Conservation (phyloP, 2,797 vertebrate genomes). For the Sebastolobus alascanus region DNA sequence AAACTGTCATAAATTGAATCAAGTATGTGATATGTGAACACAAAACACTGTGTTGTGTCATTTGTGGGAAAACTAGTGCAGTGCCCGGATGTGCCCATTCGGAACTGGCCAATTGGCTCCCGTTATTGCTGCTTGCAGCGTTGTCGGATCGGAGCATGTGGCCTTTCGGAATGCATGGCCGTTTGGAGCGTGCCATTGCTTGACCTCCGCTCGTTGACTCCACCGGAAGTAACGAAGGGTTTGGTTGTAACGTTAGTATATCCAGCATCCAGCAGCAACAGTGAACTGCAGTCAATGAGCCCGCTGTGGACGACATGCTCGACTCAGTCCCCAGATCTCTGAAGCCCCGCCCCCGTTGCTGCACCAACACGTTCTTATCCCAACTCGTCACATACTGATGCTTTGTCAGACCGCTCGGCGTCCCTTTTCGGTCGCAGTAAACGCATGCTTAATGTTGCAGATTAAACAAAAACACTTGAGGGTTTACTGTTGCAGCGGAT, state of each 20-base stretch:
- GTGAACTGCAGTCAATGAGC: no score
- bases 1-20: neutral
- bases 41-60: neutral
- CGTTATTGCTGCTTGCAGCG: neutral
- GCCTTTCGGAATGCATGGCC: no score
- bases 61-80: neutral
- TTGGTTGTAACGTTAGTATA: fast-evolving
- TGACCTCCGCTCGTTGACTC: neutral
- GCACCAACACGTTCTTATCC: no score
- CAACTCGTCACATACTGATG: no score
- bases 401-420: no score
- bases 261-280: no score
- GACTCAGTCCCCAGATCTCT: no score
- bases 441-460: no score
- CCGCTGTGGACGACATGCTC: fast-evolving
- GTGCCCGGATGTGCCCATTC: neutral
- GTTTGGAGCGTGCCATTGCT: neutral
- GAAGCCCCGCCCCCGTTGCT: no score
- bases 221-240: neutral
- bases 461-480: no score
- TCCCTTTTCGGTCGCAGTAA: no score
- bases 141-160: fast-evolving
- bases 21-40: neutral
- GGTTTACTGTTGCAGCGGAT: no score
- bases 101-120: neutral